phyloP scores from a whole-genome alignment of 2,888 invertebrate species.

The Mimumesa dahlbomi region DNA sequence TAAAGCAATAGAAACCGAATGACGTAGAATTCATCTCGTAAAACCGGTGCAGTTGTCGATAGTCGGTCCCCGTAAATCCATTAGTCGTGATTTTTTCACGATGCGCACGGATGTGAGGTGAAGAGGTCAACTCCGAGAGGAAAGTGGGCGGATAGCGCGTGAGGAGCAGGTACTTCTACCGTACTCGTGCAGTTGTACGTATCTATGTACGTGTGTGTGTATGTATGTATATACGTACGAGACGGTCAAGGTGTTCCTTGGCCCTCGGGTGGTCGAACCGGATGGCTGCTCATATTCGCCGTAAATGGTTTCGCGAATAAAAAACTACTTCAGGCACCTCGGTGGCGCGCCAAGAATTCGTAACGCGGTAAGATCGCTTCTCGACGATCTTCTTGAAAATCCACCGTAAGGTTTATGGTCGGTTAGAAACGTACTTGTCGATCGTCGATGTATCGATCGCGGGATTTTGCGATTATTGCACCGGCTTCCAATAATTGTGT shows the following conservation, averaged over 20 bases:
- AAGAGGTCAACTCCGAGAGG: slow-evolving; percentile 51
- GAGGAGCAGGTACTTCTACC: slow-evolving; percentile 28
- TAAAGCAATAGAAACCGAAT: no score
- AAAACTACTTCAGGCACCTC: slow-evolving; percentile 32
- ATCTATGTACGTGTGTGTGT: no score
- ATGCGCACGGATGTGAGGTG: slow-evolving; percentile 32
- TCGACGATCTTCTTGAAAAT: slow-evolving; percentile 43
- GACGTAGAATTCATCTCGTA: neutral
- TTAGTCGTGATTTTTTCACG: slow-evolving; percentile 59
- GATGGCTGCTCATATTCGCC: slow-evolving; percentile 47
- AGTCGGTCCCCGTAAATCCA: slow-evolving; percentile 61
- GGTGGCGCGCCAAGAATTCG: slow-evolving; percentile 45
- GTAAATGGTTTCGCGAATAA: slow-evolving; percentile 44
- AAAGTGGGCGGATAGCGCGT: slow-evolving; percentile 18
- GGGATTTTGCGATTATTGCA: slow-evolving; percentile 39
- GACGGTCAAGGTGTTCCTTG: slow-evolving; percentile 31
- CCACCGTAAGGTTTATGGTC: slow-evolving; percentile 33
- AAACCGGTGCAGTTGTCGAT: slow-evolving; percentile 15
- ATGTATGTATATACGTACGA: no score
- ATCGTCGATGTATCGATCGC: slow-evolving; percentile 43
- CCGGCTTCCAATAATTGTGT: slow-evolving; percentile 43
- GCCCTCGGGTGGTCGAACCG: slow-evolving; percentile 50
- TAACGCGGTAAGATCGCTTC: slow-evolving; percentile 31
- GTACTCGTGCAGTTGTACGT: slow-evolving; percentile 3
- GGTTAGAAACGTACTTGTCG: slow-evolving; percentile 46